Base-by-base conservation (phyloP, 2,113 vertebrate species). In the Xiphophorus hellerii region DNA sequence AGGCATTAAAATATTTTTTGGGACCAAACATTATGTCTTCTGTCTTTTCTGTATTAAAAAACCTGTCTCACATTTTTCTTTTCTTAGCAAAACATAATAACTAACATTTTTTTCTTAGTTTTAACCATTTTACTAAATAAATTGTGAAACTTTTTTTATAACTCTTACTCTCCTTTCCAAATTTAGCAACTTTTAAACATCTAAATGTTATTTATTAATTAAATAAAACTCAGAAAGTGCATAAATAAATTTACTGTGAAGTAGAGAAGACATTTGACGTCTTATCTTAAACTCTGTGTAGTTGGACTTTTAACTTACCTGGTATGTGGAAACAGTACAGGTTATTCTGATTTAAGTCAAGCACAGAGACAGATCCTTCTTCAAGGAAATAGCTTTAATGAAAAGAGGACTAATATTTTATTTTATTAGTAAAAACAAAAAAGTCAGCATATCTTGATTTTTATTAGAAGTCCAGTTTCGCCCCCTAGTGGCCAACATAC, bases 401-500 rank as follows among this genome's bases (percentile, higher is more conserved):
- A 44, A 44, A 3, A 1, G 42, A 17, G 11, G 42, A 0, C 4
- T 17, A 4, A 5, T 48, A 15, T 48, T 5, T 48, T 5, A 48
- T 20, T 48, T 48, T 15, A 44, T 48, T 17, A 48, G 44, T 48
- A 17, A 48, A 20, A 48, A 54, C 22, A 51, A 15, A 42, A 42
- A 42, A n/a, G 48, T 54, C 2, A 54, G 22, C 17, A 54, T 25
- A 3, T 58, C 51, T 58, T n/a, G 51, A 54, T 42, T 28, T 30
- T 30, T 30, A 25, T 54, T 12, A 25, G 14, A 13, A 20, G 65
- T 67, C 62, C 11, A 5, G 25, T 1, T 27, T 17, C 81, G 70
- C 82, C 90, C 73, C 76, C 89, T 84, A 48, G 81, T 76, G 91
- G 84, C 6, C 65, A 35, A 0, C 0, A 1, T 3, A 12, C 31